These are phyloP conservation scores for Phania funesta DNA, from an alignment of 2,888 invertebrate species.

Conservation along the genomic window DNA sequence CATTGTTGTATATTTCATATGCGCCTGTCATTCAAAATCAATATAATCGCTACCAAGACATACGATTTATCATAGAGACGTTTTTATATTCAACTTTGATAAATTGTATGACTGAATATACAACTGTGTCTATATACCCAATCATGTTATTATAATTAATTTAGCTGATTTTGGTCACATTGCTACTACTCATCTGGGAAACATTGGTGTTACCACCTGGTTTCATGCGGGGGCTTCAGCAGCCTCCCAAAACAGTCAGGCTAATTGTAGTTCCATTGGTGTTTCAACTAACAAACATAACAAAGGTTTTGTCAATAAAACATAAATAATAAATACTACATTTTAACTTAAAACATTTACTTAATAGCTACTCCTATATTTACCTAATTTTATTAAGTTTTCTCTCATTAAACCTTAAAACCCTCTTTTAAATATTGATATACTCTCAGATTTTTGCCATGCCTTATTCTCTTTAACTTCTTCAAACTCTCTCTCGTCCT, in stretches of 20 bases:
- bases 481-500: too few relatives aligned
- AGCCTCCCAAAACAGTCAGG: constrained; percentile 62
- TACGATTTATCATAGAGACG: not conserved
- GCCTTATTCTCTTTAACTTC: not conserved
- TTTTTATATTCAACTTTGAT: not conserved
- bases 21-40: not conserved
- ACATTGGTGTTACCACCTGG: constrained; percentile 80
- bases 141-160: constrained; percentile 49
- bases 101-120: constrained; percentile 10
- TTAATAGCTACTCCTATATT: too few relatives aligned
- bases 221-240: constrained; percentile 79
- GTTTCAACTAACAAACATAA: constrained; percentile 66
- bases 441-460: not conserved
- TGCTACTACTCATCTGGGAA: constrained; percentile 74
- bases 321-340: not conserved
- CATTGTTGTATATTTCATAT: not conserved
- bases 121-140: constrained; percentile 43
- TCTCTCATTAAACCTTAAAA: not conserved
- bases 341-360: not conserved
- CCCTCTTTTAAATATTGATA: not conserved
- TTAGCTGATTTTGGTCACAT: constrained; percentile 76
- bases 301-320: constrained; percentile 62
- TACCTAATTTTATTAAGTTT: not conserved
- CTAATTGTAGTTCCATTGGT: constrained; percentile 70
- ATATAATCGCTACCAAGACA: not conserved